These are phyloP conservation scores for Ischnus inquisitorius DNA, from an alignment of 2,888 invertebrate species.

Conservation along the genomic window DNA sequence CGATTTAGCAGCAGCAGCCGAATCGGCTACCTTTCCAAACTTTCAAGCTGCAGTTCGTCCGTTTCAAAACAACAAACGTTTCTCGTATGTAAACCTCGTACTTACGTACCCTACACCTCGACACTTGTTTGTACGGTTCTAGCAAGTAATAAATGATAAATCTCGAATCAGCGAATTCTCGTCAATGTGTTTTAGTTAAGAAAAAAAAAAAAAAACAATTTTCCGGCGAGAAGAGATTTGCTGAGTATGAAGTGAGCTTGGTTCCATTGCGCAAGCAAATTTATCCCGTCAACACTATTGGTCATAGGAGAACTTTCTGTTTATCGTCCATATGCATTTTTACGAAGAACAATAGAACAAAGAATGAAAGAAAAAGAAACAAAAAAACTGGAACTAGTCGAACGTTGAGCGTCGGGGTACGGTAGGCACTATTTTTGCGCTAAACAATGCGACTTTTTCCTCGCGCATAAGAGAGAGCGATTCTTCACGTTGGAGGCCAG, in stretches of 20 bases:
- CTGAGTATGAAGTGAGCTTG: slow-evolving; percentile 52
- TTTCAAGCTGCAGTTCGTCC: slow-evolving; percentile 74
- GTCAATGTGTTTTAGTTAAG: slow-evolving; percentile 9
- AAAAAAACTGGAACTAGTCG: slow-evolving; percentile 68
- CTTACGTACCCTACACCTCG: slow-evolving; percentile 47
- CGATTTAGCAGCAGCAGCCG: slow-evolving; percentile 39
- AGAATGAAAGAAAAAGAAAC: slow-evolving; percentile 27
- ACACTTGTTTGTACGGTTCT: slow-evolving; percentile 4
- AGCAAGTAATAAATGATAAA: no score
- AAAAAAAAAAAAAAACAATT: slow-evolving; percentile 54
- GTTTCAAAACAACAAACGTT: slow-evolving; percentile 78
- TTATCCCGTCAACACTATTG: slow-evolving; percentile 53
- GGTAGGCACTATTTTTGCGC: slow-evolving; percentile 67
- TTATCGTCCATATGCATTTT: slow-evolving; percentile 51
- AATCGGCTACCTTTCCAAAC: slow-evolving; percentile 66
- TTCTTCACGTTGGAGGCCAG: slow-evolving; percentile 46
- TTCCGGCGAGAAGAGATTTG: slow-evolving; percentile 13
- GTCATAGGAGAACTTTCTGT: slow-evolving; percentile 36
- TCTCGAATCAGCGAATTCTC: not conserved
- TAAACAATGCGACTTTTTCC: slow-evolving; percentile 72
- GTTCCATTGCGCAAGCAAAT: slow-evolving; percentile 50
- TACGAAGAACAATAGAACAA: slow-evolving; percentile 64
- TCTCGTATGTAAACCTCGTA: no score
- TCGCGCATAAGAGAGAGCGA: slow-evolving; percentile 46
- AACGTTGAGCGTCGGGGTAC: slow-evolving; percentile 47